Base-by-base conservation (phyloP, 2,113 vertebrate species). In the Myodes glareolus region DNA sequence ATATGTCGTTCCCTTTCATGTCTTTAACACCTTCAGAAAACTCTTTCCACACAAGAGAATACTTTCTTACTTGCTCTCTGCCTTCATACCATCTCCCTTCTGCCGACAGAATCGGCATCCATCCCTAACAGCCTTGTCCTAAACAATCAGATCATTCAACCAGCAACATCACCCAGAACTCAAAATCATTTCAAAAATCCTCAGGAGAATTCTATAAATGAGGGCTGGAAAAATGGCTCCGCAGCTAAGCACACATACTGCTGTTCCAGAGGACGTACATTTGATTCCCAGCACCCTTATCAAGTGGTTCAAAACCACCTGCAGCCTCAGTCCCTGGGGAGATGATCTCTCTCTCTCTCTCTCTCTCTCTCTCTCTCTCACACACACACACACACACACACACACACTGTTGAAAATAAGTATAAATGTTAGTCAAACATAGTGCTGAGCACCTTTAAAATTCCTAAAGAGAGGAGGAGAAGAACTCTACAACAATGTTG, bases 161-260 rank as follows among this genome's bases (percentile, higher is more conserved):
- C 27, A 72, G 27, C 11, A 52, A 45, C 10, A 77, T 4, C 0
- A 3, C 87, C 75, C 72, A 29, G n/a, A 86, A 45, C 91, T 42
- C 77, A 95, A 85, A 81, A 76, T 75, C 36, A 95, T 65, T 88
- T 84, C 55, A 61, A 45, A 93, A 93, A 36, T 23, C 12, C 42
- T 23, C 55, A 45, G 39, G 23, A 76, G 55, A 45, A 63, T 12
- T 63, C 88, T 33, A 61, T 27, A 33, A 89, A 21, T 50, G 10
- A 36, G 63, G 55, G 19, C 63, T 36, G 42, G 23, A 45, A 39
- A 33, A 16, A 67, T 86, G 84, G 42, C 84, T 23, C 23, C 14
- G 12, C 52, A 82, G 80, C 36, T 61, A 39, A 58, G 80, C 13
- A 58, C 52, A 27, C 52, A 27, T 3, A n/a, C 50, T 81, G 78